Conservation (phyloP, 1,140 invertebrate species). For the Vanessa atalanta region DNA sequence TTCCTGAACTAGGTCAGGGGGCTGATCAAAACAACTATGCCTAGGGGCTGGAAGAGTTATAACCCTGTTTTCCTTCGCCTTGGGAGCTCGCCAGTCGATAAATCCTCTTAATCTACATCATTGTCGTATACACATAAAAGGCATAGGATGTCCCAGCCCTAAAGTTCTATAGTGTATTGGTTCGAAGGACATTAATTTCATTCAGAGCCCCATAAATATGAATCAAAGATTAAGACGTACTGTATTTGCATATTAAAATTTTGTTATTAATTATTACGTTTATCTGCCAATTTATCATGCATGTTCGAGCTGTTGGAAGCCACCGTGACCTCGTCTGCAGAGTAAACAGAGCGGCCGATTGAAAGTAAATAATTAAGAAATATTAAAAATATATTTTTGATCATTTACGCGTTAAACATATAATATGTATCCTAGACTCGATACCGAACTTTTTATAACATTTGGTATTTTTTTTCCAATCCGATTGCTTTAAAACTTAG, state of each 20-base stretch:
- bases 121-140: constrained; percentile 7
- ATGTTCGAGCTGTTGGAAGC: too few species aligned
- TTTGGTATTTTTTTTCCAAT: too few species aligned
- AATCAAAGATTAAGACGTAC: background rate
- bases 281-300: too few species aligned
- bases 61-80: constrained; percentile 30
- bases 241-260: background rate
- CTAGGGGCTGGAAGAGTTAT: constrained; percentile 26
- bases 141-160: background rate
- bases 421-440: too few species aligned
- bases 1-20: constrained; percentile 24
- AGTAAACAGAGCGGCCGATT: too few species aligned
- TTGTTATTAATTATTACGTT: too few species aligned
- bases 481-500: too few species aligned
- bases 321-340: too few species aligned
- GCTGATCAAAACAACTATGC: constrained; percentile 17
- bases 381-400: too few species aligned
- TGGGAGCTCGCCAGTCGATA: constrained; percentile 22
- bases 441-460: too few species aligned
- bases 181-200: background rate
- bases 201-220: background rate
- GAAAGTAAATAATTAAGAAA: too few species aligned
- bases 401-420: too few species aligned
- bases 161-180: background rate
- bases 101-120: constrained; percentile 14